Evolutionary conservation across 2,888 invertebrate species (phyloP).

Genomic region (Mythimna ferrago): DNA sequence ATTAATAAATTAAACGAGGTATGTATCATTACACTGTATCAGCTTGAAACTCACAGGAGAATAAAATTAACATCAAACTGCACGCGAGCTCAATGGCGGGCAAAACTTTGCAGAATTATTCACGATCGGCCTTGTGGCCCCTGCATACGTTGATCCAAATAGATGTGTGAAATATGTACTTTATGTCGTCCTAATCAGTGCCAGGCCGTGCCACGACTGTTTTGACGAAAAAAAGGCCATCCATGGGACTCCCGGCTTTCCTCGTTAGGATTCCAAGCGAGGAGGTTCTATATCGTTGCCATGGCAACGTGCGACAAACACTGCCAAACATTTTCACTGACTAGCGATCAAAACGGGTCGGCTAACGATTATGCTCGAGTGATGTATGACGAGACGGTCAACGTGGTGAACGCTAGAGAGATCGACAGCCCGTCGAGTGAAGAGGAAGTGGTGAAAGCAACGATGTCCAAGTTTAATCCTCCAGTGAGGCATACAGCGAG

Average conservation of each 20-base stretch:
- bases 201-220: slow-evolving; percentile 68
- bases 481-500: slow-evolving; percentile 84
- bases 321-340: slow-evolving; percentile 82
- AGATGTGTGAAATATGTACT: slow-evolving; percentile 61
- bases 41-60: slow-evolving; percentile 28
- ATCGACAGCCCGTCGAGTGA: slow-evolving; percentile 87
- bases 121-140: slow-evolving; percentile 43
- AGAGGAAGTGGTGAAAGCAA: slow-evolving; percentile 77
- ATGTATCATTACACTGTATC: slow-evolving; percentile 34
- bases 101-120: slow-evolving; percentile 30
- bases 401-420: slow-evolving; percentile 90
- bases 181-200: slow-evolving; percentile 59
- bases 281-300: slow-evolving; percentile 76
- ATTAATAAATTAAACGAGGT: slow-evolving; percentile 16
- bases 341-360: slow-evolving; percentile 60
- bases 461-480: slow-evolving; percentile 87
- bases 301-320: slow-evolving; percentile 88
- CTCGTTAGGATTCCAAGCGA: slow-evolving; percentile 69
- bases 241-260: slow-evolving; percentile 67
- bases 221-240: slow-evolving; percentile 60
- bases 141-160: slow-evolving; percentile 61
- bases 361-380: slow-evolving; percentile 71
- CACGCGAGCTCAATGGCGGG: slow-evolving; percentile 43
- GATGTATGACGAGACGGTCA: slow-evolving; percentile 91
- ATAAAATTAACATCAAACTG: slow-evolving; percentile 51